A percentile compares a stretch with the other conserved stretches of the same genome.
phyloP scores from a whole-genome alignment of 2,797 vertebrate genomes.

The Mastacembelus armatus region DNA sequence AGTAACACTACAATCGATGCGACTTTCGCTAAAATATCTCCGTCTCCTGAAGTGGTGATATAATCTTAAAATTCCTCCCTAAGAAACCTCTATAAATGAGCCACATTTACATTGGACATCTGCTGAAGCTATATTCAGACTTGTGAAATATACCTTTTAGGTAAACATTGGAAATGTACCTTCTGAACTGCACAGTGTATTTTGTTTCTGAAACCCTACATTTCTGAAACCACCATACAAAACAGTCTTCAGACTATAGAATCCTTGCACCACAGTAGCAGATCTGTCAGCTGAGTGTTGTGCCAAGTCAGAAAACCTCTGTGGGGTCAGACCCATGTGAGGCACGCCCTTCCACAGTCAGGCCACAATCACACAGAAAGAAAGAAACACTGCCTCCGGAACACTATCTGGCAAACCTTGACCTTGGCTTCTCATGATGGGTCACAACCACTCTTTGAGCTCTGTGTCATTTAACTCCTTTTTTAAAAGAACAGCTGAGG shows the following conservation, averaged over 20 bases:
- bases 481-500: slow-evolving; percentile 5
- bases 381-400: slow-evolving; percentile 58
- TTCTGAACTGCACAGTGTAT: slow-evolving; percentile 40
- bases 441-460: slow-evolving; percentile 31
- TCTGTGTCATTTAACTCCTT: slow-evolving; percentile 26
- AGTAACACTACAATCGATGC: slow-evolving; percentile 35
- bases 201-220: slow-evolving; percentile 66
- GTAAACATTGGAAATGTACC: slow-evolving; percentile 45
- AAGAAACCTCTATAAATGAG: slow-evolving; percentile 26
- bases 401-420: slow-evolving; percentile 42
- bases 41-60: background rate
- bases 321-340: slow-evolving; percentile 66
- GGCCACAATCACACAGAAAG: slow-evolving; percentile 65
- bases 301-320: slow-evolving; percentile 77
- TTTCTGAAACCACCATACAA: slow-evolving; percentile 67
- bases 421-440: slow-evolving; percentile 47
- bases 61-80: slow-evolving; percentile 5
- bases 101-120: slow-evolving; percentile 35
- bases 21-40: slow-evolving; percentile 8
- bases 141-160: slow-evolving; percentile 49
- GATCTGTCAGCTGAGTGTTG: slow-evolving; percentile 74
- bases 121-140: slow-evolving; percentile 49
- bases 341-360: slow-evolving; percentile 75
- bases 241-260: slow-evolving; percentile 60
- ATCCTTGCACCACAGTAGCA: slow-evolving; percentile 69